Evolutionary conservation across 2,888 invertebrate genomes (phyloP).

Genomic region (Drosophila siamana): DNA sequence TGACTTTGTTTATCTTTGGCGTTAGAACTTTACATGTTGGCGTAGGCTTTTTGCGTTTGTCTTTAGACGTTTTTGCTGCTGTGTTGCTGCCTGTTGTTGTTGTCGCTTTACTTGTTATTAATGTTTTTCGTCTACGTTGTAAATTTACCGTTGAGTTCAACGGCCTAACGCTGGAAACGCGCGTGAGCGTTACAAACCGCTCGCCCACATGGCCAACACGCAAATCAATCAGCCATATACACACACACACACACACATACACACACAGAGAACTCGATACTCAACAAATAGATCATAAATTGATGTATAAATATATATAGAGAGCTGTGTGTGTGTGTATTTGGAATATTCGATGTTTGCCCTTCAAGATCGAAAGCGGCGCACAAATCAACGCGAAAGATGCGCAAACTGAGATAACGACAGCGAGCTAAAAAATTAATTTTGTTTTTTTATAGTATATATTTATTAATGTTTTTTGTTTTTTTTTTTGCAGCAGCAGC

Average conservation of each 20-base stretch:
- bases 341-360: slow-evolving; percentile 38
- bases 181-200: slow-evolving; percentile 61
- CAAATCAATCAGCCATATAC: slow-evolving; percentile 59
- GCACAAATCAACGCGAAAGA: slow-evolving; percentile 62
- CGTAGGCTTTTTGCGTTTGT: slow-evolving; percentile 68
- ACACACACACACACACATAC: slow-evolving; percentile 1
- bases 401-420: slow-evolving; percentile 67
- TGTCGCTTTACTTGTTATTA: slow-evolving; percentile 49
- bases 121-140: slow-evolving; percentile 55
- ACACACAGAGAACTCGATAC: neutral
- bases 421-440: slow-evolving; percentile 19
- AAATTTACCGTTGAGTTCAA: slow-evolving; percentile 80
- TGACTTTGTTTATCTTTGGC: slow-evolving; percentile 77
- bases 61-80: slow-evolving; percentile 8
- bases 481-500: too few species aligned
- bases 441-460: slow-evolving; percentile 19
- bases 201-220: slow-evolving; percentile 70
- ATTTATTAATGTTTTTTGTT: slow-evolving; percentile 49
- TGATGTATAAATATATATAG: slow-evolving; percentile 2
- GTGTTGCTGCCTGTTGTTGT: slow-evolving; percentile 30
- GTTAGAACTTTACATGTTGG: slow-evolving; percentile 82
- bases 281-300: slow-evolving; percentile 49
- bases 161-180: slow-evolving; percentile 40
- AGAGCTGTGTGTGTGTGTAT: slow-evolving; percentile 6
- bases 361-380: slow-evolving; percentile 58